Conservation (phyloP, 2,797 vertebrate species). For the Sebastes vulpes region DNA sequence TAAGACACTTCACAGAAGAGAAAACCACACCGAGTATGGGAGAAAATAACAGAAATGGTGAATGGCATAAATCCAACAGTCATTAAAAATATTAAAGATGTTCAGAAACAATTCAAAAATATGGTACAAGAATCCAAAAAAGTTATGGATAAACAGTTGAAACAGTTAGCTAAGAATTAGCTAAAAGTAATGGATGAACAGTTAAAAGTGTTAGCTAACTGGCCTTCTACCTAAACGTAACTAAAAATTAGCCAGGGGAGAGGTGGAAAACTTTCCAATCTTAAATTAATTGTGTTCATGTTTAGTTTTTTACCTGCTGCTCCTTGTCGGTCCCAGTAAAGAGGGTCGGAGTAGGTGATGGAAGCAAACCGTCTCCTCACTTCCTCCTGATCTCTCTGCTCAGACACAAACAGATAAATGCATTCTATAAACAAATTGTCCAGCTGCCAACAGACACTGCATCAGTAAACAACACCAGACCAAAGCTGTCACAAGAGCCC, state of each 20-base stretch:
- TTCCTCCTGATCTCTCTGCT: constrained; percentile 90
- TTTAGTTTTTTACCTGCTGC: constrained; percentile 59
- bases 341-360: constrained; percentile 88
- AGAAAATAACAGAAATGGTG: too few relatives aligned
- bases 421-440: background rate
- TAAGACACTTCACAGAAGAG: background rate
- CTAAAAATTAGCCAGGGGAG: too few relatives aligned
- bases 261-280: rapidly evolving
- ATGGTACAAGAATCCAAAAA: too few relatives aligned
- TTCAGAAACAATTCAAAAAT: too few relatives aligned
- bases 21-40: background rate
- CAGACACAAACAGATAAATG: constrained; percentile 23
- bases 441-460: background rate
- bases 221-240: too few relatives aligned
- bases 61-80: too few relatives aligned
- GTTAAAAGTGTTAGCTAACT: too few relatives aligned
- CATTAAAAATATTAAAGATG: too few relatives aligned
- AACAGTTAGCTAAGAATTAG: too few relatives aligned
- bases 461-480: constrained; percentile 35
- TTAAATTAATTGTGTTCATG: background rate
- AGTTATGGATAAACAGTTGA: too few relatives aligned
- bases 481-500: constrained; percentile 44
- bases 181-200: too few relatives aligned
- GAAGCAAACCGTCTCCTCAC: constrained; percentile 90
- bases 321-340: constrained; percentile 79